Conservation (phyloP, 2,113 vertebrate genomes). For the Cathartes aura region DNA sequence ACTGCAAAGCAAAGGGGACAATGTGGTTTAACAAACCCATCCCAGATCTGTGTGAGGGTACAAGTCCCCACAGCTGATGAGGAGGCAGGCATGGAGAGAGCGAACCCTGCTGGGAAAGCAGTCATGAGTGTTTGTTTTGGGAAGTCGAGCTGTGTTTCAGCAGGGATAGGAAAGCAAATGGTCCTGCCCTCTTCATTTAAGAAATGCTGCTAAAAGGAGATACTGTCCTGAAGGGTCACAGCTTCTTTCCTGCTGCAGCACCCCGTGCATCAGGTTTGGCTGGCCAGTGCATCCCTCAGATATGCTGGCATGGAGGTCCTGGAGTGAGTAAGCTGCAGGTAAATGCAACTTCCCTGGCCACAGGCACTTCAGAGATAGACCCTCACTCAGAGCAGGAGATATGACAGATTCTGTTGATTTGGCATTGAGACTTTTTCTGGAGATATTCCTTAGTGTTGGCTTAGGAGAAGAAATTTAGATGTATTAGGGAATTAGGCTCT, state of each 20-base stretch:
- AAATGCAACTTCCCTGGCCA: not conserved
- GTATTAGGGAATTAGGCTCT: not conserved
- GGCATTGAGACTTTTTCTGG: not conserved
- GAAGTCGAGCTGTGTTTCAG: not conserved
- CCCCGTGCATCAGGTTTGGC: fast-evolving
- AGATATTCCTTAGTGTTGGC: not conserved
- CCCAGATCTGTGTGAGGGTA: no score
- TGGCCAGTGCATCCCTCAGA: not conserved
- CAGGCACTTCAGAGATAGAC: not conserved
- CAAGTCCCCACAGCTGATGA: not conserved
- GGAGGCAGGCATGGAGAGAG: not conserved
- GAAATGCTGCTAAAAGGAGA: not conserved
- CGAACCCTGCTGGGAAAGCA: not conserved
- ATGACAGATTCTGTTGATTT: not conserved
- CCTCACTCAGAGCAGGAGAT: not conserved
- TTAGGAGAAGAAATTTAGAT: not conserved
- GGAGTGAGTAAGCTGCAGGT: not conserved
- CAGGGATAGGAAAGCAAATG: not conserved
- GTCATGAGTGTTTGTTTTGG: not conserved
- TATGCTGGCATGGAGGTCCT: not conserved
- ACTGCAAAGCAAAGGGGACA: not conserved
- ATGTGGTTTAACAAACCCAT: not conserved
- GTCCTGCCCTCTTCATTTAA: not conserved
- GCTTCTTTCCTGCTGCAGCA: not conserved
- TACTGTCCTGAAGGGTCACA: not conserved